phyloP scores from a whole-genome alignment of 2,113 vertebrate species.

The Manacus vitellinus region DNA sequence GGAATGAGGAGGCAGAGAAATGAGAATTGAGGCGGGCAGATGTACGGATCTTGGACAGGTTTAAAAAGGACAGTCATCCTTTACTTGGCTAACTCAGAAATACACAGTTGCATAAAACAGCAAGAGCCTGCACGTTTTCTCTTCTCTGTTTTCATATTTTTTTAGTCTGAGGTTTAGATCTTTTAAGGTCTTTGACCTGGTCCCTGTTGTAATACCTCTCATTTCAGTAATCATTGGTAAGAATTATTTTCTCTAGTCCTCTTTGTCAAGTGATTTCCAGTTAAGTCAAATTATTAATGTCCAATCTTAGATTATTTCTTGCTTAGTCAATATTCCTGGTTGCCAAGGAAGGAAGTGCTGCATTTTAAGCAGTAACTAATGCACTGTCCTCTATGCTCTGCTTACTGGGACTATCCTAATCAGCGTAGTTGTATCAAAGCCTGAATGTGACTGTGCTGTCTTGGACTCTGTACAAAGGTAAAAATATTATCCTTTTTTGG shows the following conservation, averaged over 20 bases:
- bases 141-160: not conserved
- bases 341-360: not conserved
- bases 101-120: not conserved
- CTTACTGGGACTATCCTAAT: not conserved
- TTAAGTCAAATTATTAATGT: not conserved
- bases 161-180: not conserved
- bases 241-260: not conserved
- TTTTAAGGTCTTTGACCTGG: not conserved
- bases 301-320: not conserved
- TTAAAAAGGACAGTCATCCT: not conserved
- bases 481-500: rapidly evolving
- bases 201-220: not conserved
- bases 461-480: not conserved
- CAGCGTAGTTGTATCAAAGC: not conserved
- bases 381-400: not conserved
- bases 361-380: not conserved
- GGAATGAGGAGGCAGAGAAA: not conserved
- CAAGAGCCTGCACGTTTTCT: not conserved
- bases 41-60: not conserved
- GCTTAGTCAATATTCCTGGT: not conserved
- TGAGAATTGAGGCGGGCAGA: not conserved
- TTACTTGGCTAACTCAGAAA: not conserved
- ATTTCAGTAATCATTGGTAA: not conserved
- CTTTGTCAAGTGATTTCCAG: not conserved
- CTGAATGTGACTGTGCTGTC: not conserved